Base-by-base conservation (phyloP, 2,797 vertebrate genomes). In the Adelosebastes latens region DNA sequence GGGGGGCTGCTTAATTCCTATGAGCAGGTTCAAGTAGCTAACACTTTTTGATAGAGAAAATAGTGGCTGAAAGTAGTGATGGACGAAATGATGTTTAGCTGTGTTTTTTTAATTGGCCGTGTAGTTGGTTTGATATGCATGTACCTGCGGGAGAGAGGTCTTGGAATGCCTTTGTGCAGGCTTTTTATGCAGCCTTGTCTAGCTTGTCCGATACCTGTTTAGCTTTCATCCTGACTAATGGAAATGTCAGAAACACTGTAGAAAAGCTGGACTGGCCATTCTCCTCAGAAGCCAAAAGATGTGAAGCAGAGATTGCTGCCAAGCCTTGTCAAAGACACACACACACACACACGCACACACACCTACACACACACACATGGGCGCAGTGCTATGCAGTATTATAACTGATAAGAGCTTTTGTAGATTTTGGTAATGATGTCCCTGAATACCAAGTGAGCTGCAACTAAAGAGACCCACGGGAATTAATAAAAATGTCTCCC, bases 401-500 rank as follows among this genome's bases (percentile, higher is more conserved):
- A 89, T 79, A 82, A 88, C 86, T 84, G 92, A 94, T 94, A 93
- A 92, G 91, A 90, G 94, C 94, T 94, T 94, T 93, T 93, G 93
- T 94, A 93, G 92, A 92, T 93, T 93, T 94, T 88, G 79, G 88
- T 93, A 94, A 94, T 92, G 92, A 94, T 90, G 92, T 94, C 90
- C 87, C 92, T 93, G 93, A 94, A 94, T 94, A 91, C 87, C 83
- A 92, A 93, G 86, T 80, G 82, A 85, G 89, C 84, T 79, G 83
- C 76, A 74, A 89, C 90, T 89, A 92, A 93, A 92, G 88, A 90
- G 90, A 83, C 88, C 84, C 88, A 75, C 56, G 79, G 92, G 92
- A 94, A 90, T 91, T 91, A 90, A 93, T 92, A 90, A 87, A 93
- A 93, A 91, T 82, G 75, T 89, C 89, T 87, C 64, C 83, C 70